Conservation (phyloP, 2,113 vertebrate genomes). For the Agapornis roseicollis region DNA sequence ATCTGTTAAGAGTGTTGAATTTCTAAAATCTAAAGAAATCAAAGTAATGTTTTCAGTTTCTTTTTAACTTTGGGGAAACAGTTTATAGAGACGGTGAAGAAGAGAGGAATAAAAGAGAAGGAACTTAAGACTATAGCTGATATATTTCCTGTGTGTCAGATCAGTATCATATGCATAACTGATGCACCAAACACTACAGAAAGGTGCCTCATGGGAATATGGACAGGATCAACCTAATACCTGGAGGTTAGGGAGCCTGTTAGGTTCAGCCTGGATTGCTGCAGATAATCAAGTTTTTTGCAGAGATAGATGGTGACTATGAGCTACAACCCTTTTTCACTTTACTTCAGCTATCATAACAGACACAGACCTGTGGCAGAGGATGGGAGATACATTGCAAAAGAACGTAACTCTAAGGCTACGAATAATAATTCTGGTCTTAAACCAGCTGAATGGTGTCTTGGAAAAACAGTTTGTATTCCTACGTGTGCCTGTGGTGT, state of each 20-base stretch:
- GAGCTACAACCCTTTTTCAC: neutral
- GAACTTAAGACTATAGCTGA: neutral
- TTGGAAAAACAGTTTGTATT: neutral
- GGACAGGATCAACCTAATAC: neutral
- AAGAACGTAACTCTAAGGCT: neutral
- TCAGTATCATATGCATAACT: rapidly evolving
- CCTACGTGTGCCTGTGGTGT: neutral
- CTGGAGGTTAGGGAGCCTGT: neutral
- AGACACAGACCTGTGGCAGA: neutral
- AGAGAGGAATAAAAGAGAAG: neutral
- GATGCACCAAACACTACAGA: neutral
- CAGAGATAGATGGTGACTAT: neutral
- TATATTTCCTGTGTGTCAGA: neutral
- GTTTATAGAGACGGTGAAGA: neutral
- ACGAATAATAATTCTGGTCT: neutral
- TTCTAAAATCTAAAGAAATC: neutral
- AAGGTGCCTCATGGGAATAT: neutral
- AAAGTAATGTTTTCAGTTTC: neutral
- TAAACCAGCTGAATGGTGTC: neutral
- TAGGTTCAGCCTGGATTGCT: neutral
- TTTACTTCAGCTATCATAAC: neutral
- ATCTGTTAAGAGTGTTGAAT: neutral
- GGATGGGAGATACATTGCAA: neutral
- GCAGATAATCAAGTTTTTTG: neutral
- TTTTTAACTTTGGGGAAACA: neutral